phyloP scores from a whole-genome alignment of 2,888 invertebrate species.

The Mesodorylaimus sp. region DNA sequence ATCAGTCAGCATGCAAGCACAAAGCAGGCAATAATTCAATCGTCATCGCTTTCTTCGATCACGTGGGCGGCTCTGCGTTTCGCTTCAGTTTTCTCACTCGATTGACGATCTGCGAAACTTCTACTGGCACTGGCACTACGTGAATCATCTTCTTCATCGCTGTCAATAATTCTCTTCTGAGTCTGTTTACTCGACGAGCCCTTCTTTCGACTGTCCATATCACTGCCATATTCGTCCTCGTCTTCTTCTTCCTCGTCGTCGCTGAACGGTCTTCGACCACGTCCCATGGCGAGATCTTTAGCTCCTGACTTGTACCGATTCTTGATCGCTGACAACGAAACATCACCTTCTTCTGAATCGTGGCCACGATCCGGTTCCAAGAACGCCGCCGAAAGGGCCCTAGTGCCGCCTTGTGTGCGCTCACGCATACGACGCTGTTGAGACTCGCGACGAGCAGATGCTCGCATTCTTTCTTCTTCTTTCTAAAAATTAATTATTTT shows the following conservation, averaged over 20 bases:
- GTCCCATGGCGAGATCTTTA: conserved; percentile 36
- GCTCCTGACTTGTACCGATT: conserved; percentile 55
- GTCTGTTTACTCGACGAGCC: neutral
- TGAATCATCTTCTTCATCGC: conserved; percentile 12
- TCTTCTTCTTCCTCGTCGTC: neutral
- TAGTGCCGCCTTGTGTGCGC: conserved; percentile 29
- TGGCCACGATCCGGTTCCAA: conserved; percentile 44
- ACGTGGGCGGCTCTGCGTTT: no score
- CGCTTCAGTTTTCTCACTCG: no score
- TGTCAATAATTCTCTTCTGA: conserved; percentile 11
- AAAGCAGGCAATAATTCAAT: no score
- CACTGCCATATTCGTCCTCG: neutral
- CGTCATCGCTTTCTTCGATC: no score
- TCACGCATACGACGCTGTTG: conserved; percentile 43
- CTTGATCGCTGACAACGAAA: conserved; percentile 77
- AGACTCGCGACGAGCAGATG: conserved; percentile 56
- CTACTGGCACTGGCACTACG: no score
- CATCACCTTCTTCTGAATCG: conserved; percentile 74
- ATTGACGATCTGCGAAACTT: no score
- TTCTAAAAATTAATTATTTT: conserved; percentile 42
- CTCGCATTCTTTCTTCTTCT: conserved; percentile 84
- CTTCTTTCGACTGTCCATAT: neutral
- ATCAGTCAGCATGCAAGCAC: no score
- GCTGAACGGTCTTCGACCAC: neutral
- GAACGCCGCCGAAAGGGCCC: conserved; percentile 38